Evolutionary conservation across 2,888 invertebrate genomes (phyloP), one percentile per base, ranked within the genome.

Genomic region (Aphodius sticticus): DNA sequence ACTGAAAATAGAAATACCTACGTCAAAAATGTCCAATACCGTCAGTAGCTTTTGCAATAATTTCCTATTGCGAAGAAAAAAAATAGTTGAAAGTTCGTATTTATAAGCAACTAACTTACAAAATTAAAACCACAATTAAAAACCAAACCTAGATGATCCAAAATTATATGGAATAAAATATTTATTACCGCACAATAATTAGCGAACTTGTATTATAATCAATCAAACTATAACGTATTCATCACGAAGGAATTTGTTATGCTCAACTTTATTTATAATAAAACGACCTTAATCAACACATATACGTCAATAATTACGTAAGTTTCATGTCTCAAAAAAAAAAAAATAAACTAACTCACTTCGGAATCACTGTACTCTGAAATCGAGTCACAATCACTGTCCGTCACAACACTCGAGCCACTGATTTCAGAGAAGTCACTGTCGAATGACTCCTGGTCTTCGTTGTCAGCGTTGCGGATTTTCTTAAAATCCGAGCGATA

Each of bases 301-400:
- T 53, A 53, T 72, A 36, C n/a, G 14, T 74, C 7, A 74, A 35
- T 12, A 35, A 74, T 15, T 16, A 35, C 74, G 74, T 37, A 37
- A 36, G 74, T 35, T 7, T n/a, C n/a, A n/a, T 35, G 1, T 74
- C 70, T 16, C 35, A 74, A 74, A 35, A 6, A 74, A 12, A 36
- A 12, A 71, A 16, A 71, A 71, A 71, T 26, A 14, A 35, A 35
- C n/a, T 0, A 35, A 74, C 74, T 74, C 37, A 74, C 74, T 36
- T 74, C 74, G 7, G 36, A 36, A 26, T 74, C 74, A 36, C 74
- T 74, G 35, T 74, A 74, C 9, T 74, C 74, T 7, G 74, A 74
- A n/a, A 74, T 6, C 16, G n/a, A n/a, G 37, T 74, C 74, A 74
- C 74, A 74, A 74, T 74, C 74, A 74, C 74, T 74, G 37, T 74